Conservation (phyloP, 2,888 invertebrate species). For the Cataglyphis livida region DNA sequence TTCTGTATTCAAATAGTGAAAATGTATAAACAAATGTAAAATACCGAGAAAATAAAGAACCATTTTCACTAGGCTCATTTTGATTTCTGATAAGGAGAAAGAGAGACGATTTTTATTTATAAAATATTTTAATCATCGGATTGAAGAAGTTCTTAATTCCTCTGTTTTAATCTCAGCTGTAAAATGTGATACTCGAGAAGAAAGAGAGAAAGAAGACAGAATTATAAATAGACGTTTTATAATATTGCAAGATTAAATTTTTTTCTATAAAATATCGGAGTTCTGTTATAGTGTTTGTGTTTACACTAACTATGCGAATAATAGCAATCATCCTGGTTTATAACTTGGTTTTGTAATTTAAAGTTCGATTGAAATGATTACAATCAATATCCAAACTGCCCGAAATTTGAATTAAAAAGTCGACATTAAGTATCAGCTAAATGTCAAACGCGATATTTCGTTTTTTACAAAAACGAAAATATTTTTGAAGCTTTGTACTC, state of each 20-base stretch:
- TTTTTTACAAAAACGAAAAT: not conserved
- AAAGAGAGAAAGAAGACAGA: not conserved
- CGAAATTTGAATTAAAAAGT: not conserved
- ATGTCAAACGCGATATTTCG: not conserved
- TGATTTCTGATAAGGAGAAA: not conserved
- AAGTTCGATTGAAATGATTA: conserved; percentile 5
- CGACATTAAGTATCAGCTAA: not conserved
- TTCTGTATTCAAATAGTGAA: not conserved
- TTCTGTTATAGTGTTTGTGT: not conserved
- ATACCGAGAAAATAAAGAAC: not conserved
- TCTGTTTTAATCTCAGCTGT: not conserved
- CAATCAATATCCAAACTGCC: not conserved
- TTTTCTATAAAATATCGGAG: not conserved
- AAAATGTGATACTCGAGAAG: not conserved
- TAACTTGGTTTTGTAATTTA: not conserved
- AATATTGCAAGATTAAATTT: not conserved
- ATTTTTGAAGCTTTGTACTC: not conserved
- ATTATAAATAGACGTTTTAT: not conserved
- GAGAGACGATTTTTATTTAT: not conserved
- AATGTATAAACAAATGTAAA: not conserved
- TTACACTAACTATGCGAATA: not conserved
- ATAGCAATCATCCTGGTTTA: not conserved
- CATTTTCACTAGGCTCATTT: not conserved
- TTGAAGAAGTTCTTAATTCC: not conserved
- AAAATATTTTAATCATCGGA: not conserved